A percentile compares a stretch with the other conserved stretches of the same genome.
Conservation (phyloP, 53 echinoderm and acorn worm genomes). For the Apostichopus leukothele region DNA sequence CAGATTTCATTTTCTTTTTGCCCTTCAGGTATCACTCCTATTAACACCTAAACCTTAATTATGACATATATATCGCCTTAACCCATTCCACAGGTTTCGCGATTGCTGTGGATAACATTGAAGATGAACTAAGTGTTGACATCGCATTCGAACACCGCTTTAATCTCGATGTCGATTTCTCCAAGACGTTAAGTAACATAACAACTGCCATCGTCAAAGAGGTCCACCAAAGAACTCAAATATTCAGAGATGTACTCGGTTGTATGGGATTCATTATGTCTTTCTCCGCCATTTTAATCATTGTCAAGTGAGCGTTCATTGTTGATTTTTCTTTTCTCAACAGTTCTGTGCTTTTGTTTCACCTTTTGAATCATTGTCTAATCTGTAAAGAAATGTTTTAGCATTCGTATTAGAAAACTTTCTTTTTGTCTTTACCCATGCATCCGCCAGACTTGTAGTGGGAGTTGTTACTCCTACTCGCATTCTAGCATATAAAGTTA, state of each 20-base stretch:
- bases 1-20: too few species aligned
- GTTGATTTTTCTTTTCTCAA: too few species aligned
- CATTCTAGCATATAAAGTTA: too few species aligned
- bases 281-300: conserved; percentile 66
- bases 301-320: conserved; percentile 65
- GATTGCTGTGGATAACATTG: conserved; percentile 60
- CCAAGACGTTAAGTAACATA: conserved; percentile 67
- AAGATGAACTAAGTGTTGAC: conserved; percentile 70
- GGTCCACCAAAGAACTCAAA: conserved; percentile 63
- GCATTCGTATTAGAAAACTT: too few species aligned
- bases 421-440: too few species aligned
- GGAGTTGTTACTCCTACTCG: too few species aligned
- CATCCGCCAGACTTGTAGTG: too few species aligned
- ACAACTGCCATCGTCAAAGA: conserved; percentile 70
- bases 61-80: neutral
- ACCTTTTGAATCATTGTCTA: too few species aligned
- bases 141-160: conserved; percentile 71
- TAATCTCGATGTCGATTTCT: conserved; percentile 63
- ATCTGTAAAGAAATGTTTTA: too few species aligned
- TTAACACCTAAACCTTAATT: too few species aligned
- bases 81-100: conserved; percentile 36
- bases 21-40: too few species aligned
- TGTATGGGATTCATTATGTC: conserved; percentile 68
- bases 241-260: conserved; percentile 56
- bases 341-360: too few species aligned